Evolutionary conservation across 2,113 vertebrate genomes (phyloP), one percentile per base, ranked within the genome.

Genomic region (Eulacestoma nigropectus): DNA sequence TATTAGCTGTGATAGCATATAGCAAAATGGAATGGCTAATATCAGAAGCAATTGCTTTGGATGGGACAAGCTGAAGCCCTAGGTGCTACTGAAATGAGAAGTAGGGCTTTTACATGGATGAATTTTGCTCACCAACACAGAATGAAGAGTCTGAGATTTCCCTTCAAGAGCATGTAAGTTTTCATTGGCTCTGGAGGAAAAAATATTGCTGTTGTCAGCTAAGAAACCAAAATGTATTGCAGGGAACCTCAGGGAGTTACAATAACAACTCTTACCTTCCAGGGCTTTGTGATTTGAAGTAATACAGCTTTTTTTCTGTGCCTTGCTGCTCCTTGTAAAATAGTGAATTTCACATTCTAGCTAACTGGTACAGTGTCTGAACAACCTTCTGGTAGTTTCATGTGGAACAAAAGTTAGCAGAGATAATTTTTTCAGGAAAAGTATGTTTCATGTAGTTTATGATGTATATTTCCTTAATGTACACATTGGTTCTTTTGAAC

Each of bases 231-330:
- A 94, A 82, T 72, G 35, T 79, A 56, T 89, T 96, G 79, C 88
- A 89, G 70, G 84, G 75, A 94, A 85, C 91, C 64, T 94, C 83
- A 87, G 89, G 87, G 90, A 97, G 5, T 32, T 80, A 87, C 44
- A 85, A 12, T 83, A 96, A 75, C 95, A 96, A 96, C 64, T 90
- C 56, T 96, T 95, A 73, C 72, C 60, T 96, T 95, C 89, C 59
- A 62, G 68, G 90, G 83, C 96, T 97, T 96, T 96, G 82, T 95
- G 92, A 83, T 79, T 96, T 82, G 41, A 91, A 96, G 72, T 81
- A 96, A 72, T 89, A 30, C 33, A 84, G 84, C 74, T 82, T 75
- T 82, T 21, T 90, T 56, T 78, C 44, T 95, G 55, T 92, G 84
- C 77, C 55, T 95, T 95, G 46, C 67, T 92, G 57, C 60, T 97